Base-by-base conservation (phyloP, 2,113 vertebrate genomes). In the Piaya cayana region DNA sequence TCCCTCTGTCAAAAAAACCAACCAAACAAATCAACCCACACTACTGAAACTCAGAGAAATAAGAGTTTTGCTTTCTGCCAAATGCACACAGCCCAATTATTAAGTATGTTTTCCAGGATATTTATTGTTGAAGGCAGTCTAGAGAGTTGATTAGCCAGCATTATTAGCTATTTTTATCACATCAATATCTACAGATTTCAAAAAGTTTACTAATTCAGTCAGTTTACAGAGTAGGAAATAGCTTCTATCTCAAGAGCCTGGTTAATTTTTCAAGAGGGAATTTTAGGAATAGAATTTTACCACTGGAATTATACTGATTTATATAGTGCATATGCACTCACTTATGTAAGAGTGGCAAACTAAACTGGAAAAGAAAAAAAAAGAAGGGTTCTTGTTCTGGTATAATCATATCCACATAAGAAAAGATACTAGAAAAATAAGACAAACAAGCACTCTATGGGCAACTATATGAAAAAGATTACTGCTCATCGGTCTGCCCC, bases 401-500 rank as follows among this genome's bases (percentile, higher is more conserved):
- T 62, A 22, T 37, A 56, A 89, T 39, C 62, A 71, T 11, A 65
- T 27, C 59, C 42, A 58, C 2, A 8, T 34, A 45, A n/a, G 53
- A 86, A 72, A 86, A n/a, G 36, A n/a, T 4, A 26, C 23, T 49
- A 37, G 53, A 32, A 55, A 77, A 77, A 68, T 39, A 37, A 88
- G 32, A 64, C 53, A 82, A 86, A 76, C 55, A 86, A 86, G 65
- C 82, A 26, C 49, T 49, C 74, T 27, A 22, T 43, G 60, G 50
- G 36, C 63, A 82, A 86, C 43, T 74, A 8, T 3, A 39, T 19
- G 71, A 65, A 70, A 79, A 77, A 82, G 27, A 67, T 45, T 92
- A 20, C 86, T 65, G 70, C 85, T 80, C 82, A 16, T 89, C 82
- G 53, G 45, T 19, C 49, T 95, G 94, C 90, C 94, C 85, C 59